These are phyloP conservation scores for Phymanthus crucifer DNA, from an alignment of 92 coral and sea anemone genomes.

Conservation along the genomic window DNA sequence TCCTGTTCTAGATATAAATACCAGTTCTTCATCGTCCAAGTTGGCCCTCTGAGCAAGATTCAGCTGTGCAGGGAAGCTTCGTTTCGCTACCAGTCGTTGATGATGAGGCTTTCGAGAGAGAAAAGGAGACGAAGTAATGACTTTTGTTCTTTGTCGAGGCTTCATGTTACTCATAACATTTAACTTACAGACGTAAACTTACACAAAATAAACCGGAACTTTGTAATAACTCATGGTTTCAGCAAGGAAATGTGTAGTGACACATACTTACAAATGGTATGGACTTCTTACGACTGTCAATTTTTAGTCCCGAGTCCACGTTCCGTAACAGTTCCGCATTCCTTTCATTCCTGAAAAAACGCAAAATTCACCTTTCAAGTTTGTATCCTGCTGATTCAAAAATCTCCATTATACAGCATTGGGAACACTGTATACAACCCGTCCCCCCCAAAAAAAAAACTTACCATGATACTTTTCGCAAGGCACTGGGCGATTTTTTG, in stretches of 20 bases:
- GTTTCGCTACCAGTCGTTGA: constrained; percentile 25
- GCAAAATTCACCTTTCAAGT: too few species aligned
- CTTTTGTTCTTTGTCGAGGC: not conserved
- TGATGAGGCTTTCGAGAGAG: constrained; percentile 18
- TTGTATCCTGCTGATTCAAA: not conserved
- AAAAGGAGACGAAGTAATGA: not conserved
- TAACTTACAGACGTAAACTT: too few species aligned
- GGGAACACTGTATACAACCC: not conserved
- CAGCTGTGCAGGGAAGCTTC: constrained; percentile 67
- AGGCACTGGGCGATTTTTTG: constrained; percentile 27
- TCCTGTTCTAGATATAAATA: constrained; percentile 35
- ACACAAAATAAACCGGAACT: too few species aligned
- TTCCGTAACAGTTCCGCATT: constrained; percentile 35
- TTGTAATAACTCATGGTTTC: not conserved
- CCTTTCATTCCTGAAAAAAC: constrained; percentile 39
- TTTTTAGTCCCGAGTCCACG: constrained; percentile 26
- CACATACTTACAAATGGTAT: constrained; percentile 39
- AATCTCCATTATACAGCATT: not conserved
- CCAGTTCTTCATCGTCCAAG: constrained; percentile 95
- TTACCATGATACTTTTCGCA: constrained; percentile 32
- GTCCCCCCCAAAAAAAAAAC: not conserved
- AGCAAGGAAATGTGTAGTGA: not conserved
- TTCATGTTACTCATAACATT: not conserved
- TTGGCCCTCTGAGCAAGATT: constrained; percentile 92
- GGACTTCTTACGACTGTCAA: constrained; percentile 35